Percentiles rank a stretch among this genome's conserved stretches.
Evolutionary conservation across 2,113 vertebrate species (phyloP).

Genomic region (Rhinolophus ferrumequinum): DNA sequence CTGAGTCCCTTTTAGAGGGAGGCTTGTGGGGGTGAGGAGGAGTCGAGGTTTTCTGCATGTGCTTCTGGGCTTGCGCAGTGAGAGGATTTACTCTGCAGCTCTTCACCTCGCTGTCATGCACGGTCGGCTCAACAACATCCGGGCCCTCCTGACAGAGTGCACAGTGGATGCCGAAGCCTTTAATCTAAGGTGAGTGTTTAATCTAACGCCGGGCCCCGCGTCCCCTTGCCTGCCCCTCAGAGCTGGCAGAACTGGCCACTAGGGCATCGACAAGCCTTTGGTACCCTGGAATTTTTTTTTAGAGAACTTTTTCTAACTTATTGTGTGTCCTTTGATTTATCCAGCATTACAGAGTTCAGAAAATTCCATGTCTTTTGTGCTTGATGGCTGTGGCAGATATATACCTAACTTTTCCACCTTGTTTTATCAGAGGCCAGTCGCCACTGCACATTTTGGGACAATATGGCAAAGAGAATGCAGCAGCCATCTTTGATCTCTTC

Average conservation of each 20-base stretch:
- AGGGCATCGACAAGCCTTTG: neutral
- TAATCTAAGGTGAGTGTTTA: constrained; percentile 94
- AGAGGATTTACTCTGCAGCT: constrained; percentile 84
- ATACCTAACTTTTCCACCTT: constrained; percentile 25
- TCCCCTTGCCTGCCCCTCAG: neutral
- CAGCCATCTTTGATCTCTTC: constrained; percentile 98
- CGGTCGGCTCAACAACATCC: constrained; percentile 95
- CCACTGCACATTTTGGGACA: constrained; percentile 98
- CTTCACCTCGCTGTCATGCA: constrained; percentile 99
- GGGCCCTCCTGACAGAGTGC: constrained; percentile 96
- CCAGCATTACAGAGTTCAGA: neutral
- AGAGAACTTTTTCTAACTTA: neutral
- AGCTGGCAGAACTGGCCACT: neutral
- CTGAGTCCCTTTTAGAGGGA: neutral
- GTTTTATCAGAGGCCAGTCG: constrained; percentile 93
- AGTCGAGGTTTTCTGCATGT: neutral
- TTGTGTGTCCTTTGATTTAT: neutral
- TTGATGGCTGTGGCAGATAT: neutral
- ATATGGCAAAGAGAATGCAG: constrained; percentile 98
- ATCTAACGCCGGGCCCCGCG: too few relatives aligned
- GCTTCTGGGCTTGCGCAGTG: neutral
- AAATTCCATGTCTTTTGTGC: neutral
- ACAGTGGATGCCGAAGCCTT: constrained; percentile 97
- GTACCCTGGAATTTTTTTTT: neutral
- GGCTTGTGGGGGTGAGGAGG: neutral